Evolutionary conservation across 2,888 invertebrate species (phyloP).

Genomic region (Drosophila prolongata): DNA sequence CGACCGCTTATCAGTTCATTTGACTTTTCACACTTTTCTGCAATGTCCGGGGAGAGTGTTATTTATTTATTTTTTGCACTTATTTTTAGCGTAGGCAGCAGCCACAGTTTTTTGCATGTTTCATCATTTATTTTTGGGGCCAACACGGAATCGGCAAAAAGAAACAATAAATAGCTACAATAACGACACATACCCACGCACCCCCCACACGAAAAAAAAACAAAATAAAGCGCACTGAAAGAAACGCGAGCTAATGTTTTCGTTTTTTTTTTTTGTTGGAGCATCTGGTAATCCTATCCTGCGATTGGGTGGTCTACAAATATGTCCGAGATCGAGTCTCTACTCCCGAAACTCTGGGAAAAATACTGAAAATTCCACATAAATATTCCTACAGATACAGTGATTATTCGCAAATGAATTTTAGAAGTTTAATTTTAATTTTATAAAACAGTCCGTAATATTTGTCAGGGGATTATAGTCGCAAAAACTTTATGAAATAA

Average conservation of each 20-base stretch:
- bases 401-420: background rate
- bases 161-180: constrained; percentile 2
- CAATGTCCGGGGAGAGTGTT: constrained; percentile 5
- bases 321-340: constrained; percentile 2
- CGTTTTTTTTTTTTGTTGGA: constrained; percentile 36
- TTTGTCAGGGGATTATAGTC: too few relatives aligned
- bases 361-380: constrained; percentile 5
- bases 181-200: constrained; percentile 49
- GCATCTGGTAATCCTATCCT: constrained; percentile 62
- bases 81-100: constrained; percentile 62
- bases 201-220: constrained; percentile 21
- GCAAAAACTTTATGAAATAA: too few relatives aligned
- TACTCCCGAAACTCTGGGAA: constrained; percentile 6
- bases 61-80: constrained; percentile 20
- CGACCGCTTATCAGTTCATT: constrained; percentile 13
- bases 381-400: constrained; percentile 1
- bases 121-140: constrained; percentile 77
- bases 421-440: too few relatives aligned
- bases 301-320: constrained; percentile 3
- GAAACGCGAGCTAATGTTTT: constrained; percentile 27
- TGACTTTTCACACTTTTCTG: constrained; percentile 27
- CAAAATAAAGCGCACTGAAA: constrained; percentile 1
- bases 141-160: constrained; percentile 46
- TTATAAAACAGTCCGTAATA: too few relatives aligned
- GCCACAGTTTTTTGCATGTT: constrained; percentile 60